Evolutionary conservation across 2,888 invertebrate genomes (phyloP).

Genomic region (Nowickia ferox): DNA sequence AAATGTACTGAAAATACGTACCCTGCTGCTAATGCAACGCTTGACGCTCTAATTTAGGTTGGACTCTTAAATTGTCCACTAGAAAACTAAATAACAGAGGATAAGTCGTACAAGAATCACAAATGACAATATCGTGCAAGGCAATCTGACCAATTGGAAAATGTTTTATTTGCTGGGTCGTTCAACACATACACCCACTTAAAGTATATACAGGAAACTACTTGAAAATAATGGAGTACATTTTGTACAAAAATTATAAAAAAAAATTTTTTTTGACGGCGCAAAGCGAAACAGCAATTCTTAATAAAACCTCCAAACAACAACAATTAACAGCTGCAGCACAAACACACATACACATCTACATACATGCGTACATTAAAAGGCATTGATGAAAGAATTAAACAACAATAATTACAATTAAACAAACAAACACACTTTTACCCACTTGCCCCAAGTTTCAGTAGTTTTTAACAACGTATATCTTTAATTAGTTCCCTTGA

Average conservation of each 20-base stretch:
- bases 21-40: no score
- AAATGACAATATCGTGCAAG: no score
- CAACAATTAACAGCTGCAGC: conserved; percentile 55
- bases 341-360: no score
- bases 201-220: background rate
- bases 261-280: conserved; percentile 15
- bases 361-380: conserved; percentile 12
- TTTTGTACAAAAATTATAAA: conserved; percentile 1
- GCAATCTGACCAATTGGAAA: no score
- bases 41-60: no score
- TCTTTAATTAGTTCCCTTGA: conserved; percentile 82
- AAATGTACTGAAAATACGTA: no score
- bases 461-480: conserved; percentile 80
- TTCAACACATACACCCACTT: background rate
- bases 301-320: conserved; percentile 61
- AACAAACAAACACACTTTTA: background rate
- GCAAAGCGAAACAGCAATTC: conserved; percentile 40
- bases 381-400: conserved; percentile 36
- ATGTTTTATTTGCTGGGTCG: background rate
- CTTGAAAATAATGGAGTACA: background rate
- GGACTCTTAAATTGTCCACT: no score
- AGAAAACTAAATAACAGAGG: no score
- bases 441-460: conserved; percentile 68
- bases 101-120: no score
- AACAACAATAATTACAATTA: conserved; percentile 30